Base-by-base conservation (phyloP, 2,797 vertebrate genomes). In the Typhlichthys subterraneus region DNA sequence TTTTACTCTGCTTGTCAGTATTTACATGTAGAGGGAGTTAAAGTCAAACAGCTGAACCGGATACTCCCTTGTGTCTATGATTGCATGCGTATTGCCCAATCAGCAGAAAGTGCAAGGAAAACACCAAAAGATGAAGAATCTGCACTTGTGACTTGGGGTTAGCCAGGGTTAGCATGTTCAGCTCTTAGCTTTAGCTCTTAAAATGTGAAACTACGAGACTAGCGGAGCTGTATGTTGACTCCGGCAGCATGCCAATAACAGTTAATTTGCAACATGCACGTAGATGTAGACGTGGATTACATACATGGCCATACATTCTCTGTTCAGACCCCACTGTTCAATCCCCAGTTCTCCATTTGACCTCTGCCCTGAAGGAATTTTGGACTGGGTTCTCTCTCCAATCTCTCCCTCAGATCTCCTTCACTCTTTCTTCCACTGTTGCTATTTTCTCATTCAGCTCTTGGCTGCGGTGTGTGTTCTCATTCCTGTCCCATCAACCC, bases 401-500 rank as follows among this genome's bases (percentile, higher is more conserved):
- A 57, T 79, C 74, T 64, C 61, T 14, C 46, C 63, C 57, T 42
- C 54, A 55, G 12, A 7, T 2, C 23, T 54, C 57, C 23, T 71
- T 45, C 9, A 29, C 17, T 1, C 45, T 59, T 57, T 79, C 57
- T 53, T n/a, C 19, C 3, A 12, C 2, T 45, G 9, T 54, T 56
- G 42, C 17, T 23, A n/a, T 23, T 29, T 23, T 55, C 42, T 14
- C 70, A 13, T 67, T 69, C 55, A 19, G 45, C 66, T 86, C 82
- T 83, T 84, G 88, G 89, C 85, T 52, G 51, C 14, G 49, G 50
- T 64, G 82, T 56, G 45, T 57, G 64, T 78, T 84, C 82, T 79
- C 88, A 87, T 92, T 91, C 88, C 88, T 85, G 72, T 81, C 85
- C 85, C 75, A 74, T 88, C 90, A 87, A 69, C 80, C 80, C 70